Conservation (phyloP, 1,140 invertebrate species). For the Agrilus planipennis region DNA sequence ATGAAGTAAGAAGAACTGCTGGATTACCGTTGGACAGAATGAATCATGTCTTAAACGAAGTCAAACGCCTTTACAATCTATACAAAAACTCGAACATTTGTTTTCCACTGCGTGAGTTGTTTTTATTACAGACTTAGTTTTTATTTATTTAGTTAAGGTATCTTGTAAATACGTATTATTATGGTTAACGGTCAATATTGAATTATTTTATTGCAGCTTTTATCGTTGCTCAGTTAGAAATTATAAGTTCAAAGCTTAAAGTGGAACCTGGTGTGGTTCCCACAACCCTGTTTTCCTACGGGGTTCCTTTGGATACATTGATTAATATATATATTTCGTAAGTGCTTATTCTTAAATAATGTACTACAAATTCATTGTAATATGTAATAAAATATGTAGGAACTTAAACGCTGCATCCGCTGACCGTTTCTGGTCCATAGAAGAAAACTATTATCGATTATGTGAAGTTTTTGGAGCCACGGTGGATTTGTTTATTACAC, state of each 20-base stretch:
- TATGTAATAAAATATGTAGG: conserved; percentile 7
- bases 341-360: conserved; percentile 30
- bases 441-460: conserved; percentile 66
- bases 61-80: conserved; percentile 57
- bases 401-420: conserved; percentile 38
- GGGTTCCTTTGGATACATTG: conserved; percentile 56
- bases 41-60: conserved; percentile 55
- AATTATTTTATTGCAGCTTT: conserved; percentile 40
- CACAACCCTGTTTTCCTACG: conserved; percentile 52
- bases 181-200: too few relatives aligned
- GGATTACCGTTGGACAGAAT: conserved; percentile 49
- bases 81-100: conserved; percentile 61
- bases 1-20: conserved; percentile 38
- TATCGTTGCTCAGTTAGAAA: conserved; percentile 60
- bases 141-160: background rate
- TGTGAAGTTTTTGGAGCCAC: conserved; percentile 54
- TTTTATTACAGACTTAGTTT: conserved; percentile 8
- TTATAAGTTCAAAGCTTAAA: conserved; percentile 55
- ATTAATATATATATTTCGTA: conserved; percentile 61
- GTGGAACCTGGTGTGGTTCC: conserved; percentile 56
- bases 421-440: conserved; percentile 60
- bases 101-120: conserved; percentile 53
- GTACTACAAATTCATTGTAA: conserved; percentile 6
- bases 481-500: conserved; percentile 46
- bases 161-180: background rate